Percentiles rank a stretch among this genome's conserved stretches.
These are phyloP conservation scores for Calameuta idolon DNA, from an alignment of 2,888 invertebrate genomes.

Conservation along the genomic window DNA sequence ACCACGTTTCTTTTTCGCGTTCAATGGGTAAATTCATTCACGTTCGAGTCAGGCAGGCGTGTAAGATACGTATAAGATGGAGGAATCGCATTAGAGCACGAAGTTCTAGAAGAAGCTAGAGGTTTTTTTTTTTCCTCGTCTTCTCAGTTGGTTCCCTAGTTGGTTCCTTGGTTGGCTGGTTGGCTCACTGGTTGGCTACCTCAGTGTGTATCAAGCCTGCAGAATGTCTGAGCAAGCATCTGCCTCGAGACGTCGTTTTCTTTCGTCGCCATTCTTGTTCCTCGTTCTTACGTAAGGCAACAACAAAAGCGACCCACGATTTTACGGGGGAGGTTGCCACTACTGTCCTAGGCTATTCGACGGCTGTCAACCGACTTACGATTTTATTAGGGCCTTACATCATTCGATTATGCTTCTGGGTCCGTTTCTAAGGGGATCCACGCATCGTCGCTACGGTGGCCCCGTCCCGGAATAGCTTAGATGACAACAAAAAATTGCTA, in stretches of 20 bases:
- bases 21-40: not conserved
- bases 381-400: constrained; percentile 65
- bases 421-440: constrained; percentile 5
- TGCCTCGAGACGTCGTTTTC: constrained; percentile 49
- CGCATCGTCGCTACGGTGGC: not conserved
- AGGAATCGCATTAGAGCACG: constrained; percentile 49
- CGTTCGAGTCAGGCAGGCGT: not conserved
- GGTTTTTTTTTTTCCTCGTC: constrained; percentile 29
- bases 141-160: constrained; percentile 23
- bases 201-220: constrained; percentile 26
- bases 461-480: not conserved
- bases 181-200: constrained; percentile 11
- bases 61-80: not conserved
- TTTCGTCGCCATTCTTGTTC: constrained; percentile 53
- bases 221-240: constrained; percentile 55
- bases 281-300: constrained; percentile 43
- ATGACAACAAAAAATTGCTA: not conserved
- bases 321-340: constrained; percentile 56
- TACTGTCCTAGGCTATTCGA: constrained; percentile 45
- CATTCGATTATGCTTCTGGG: constrained; percentile 58
- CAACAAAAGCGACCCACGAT: constrained; percentile 54
- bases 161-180: constrained; percentile 25
- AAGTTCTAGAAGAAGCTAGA: constrained; percentile 5
- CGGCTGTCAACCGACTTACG: constrained; percentile 62
- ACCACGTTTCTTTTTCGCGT: not conserved